Evolutionary conservation across 2,113 vertebrate species (phyloP).

Genomic region (Pomatostomus ruficeps): DNA sequence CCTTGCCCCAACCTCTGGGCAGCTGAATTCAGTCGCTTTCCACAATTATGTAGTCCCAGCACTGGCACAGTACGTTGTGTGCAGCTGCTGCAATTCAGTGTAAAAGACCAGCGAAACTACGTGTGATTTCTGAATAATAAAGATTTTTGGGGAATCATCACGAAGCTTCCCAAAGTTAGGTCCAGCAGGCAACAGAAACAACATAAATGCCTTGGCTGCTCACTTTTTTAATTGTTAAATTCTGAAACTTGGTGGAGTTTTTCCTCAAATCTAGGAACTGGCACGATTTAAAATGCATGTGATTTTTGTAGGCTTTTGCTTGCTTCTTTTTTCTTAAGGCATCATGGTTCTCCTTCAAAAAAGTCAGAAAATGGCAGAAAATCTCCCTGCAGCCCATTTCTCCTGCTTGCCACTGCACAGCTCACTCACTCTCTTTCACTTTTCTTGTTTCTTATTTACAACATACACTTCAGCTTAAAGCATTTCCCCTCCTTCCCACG

Average conservation of each 20-base stretch:
- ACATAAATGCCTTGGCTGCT: neutral
- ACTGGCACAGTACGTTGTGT: neutral
- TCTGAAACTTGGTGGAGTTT: neutral
- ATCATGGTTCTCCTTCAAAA: neutral
- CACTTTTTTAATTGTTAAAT: neutral
- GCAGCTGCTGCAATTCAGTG: neutral
- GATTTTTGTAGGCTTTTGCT: neutral
- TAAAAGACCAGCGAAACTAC: neutral
- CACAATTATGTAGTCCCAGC: neutral
- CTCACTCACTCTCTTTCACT: neutral
- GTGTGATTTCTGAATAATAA: neutral
- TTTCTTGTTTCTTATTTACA: neutral
- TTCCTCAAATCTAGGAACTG: neutral
- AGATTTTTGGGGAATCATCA: neutral
- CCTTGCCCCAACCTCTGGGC: neutral
- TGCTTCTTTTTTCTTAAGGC: neutral
- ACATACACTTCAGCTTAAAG: neutral
- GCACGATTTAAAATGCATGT: neutral
- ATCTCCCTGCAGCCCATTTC: neutral
- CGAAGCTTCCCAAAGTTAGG: neutral
- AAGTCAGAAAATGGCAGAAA: neutral
- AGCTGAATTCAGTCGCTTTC: neutral
- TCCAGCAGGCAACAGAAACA: neutral
- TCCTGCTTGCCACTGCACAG: neutral
- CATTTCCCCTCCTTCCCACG: neutral